Evolutionary conservation across 2,113 vertebrate genomes (phyloP).

Genomic region (Corythornis vintsioides): DNA sequence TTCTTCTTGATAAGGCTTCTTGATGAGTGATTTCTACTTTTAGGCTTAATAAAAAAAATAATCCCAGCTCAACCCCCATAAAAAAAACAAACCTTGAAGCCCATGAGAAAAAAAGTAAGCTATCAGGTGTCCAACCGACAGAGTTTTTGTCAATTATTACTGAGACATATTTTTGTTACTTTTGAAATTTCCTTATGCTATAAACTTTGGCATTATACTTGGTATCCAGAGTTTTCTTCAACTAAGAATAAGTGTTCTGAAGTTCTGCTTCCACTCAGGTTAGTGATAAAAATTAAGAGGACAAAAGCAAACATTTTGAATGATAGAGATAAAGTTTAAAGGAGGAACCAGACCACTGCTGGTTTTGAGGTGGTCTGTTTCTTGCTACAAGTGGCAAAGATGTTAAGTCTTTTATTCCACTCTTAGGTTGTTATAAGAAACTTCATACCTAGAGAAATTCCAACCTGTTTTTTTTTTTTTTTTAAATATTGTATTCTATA

Average conservation of each 20-base stretch:
- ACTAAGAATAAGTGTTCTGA: neutral
- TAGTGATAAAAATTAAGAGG: neutral
- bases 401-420: neutral
- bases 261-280: neutral
- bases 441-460: neutral
- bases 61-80: too few species aligned
- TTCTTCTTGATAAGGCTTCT: neutral
- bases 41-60: neutral
- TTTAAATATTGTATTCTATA: too few species aligned
- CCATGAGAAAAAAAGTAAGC: neutral
- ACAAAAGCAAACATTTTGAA: neutral
- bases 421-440: neutral
- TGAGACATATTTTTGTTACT: neutral
- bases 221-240: neutral
- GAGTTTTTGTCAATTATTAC: neutral
- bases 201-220: neutral
- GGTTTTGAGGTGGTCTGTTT: neutral
- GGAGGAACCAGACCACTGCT: neutral
- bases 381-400: neutral
- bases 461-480: neutral
- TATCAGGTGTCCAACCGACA: rapidly evolving
- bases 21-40: neutral
- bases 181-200: neutral
- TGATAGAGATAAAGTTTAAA: neutral
- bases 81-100: neutral